Evolutionary conservation across 1,140 invertebrate genomes (phyloP).

Genomic region (Orussus abietinus): DNA sequence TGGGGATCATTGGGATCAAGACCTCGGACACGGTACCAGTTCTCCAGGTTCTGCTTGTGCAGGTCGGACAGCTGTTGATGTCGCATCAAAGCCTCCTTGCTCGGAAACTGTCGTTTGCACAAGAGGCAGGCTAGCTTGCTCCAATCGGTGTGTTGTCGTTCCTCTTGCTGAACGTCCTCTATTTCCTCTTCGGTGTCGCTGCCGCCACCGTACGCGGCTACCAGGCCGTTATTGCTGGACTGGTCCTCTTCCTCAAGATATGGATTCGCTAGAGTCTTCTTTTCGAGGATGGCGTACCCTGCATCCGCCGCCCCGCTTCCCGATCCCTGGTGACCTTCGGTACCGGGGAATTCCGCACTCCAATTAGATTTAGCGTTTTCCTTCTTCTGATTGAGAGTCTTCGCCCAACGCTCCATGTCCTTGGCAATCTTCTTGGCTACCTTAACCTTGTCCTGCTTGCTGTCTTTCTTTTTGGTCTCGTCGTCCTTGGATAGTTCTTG

Average conservation of each 20-base stretch:
- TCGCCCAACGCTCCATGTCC: conserved; percentile 84
- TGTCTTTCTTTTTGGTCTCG: conserved; percentile 55
- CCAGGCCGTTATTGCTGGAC: conserved; percentile 53
- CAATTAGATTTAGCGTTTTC: conserved; percentile 71
- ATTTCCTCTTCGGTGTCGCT: conserved; percentile 66
- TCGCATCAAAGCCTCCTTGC: conserved; percentile 81
- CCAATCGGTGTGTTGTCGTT: conserved; percentile 74
- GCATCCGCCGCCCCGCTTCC: conserved; percentile 79
- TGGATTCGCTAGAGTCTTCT: conserved; percentile 50
- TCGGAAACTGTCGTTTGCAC: conserved; percentile 93
- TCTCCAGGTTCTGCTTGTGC: conserved; percentile 89
- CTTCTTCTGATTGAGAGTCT: conserved; percentile 95
- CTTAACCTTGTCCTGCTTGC: conserved; percentile 88
- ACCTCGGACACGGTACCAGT: conserved; percentile 58
- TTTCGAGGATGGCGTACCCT: conserved; percentile 83
- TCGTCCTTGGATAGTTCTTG: conserved; percentile 44
- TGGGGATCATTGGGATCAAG: conserved; percentile 57
- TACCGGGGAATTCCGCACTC: conserved; percentile 54
- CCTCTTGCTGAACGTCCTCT: conserved; percentile 58
- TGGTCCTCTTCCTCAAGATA: conserved; percentile 49
- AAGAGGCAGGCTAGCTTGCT: conserved; percentile 88
- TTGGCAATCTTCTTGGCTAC: conserved; percentile 98
- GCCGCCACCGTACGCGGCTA: conserved; percentile 74
- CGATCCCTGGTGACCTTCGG: conserved; percentile 42
- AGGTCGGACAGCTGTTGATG: conserved; percentile 92